Base-by-base conservation (phyloP, 1,140 invertebrate species). In the Chrysoperla carnea region DNA sequence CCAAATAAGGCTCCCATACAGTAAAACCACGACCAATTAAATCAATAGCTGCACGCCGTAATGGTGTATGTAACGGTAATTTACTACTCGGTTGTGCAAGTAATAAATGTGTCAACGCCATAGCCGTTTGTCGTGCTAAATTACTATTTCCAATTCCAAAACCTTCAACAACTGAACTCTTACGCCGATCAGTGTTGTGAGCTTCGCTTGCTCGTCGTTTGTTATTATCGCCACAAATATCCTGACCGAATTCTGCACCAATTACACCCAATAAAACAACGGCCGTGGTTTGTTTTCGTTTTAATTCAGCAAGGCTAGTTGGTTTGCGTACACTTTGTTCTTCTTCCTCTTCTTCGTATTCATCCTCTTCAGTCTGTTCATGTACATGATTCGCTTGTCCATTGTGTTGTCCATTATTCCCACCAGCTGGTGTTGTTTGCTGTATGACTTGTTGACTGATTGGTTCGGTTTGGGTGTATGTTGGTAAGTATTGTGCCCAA, bases 1-100 rank as follows among this genome's bases (percentile, higher is more conserved):
- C 94, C 14, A 99, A 60, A 62, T 97, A 95, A 0, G 93, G 92
- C 61, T 99, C 93, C 95, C 95, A 99, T 0, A 98, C 90, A 0
- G 88, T 91, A 59, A 99, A 99, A 23, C 95, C 95, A 38, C 94
- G 72, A 1, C 95, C 86, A 46, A 94, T 79, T 38, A 99, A 70
- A 72, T 99, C 95, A 37, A 99, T 94, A 4, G 95, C 92, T 12
- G 95, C 93, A 46, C 94, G 65, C 12, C 94, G 68, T 23, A 98
- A 66, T 1, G 91, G 78, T 11, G 91, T 94, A 61, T 94, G 83
- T 11, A 84, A 67, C 1, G 91, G 91, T 42, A 96, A 63, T 49
- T 84, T 80, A 2, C 72, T 61, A 14, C 76, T 78, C 12, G 87
- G 74, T 15, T 90, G 84, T 15, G 88, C 77, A 36, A 95, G 73